A percentile compares a stretch with the other conserved stretches of the same genome.
Evolutionary conservation across 2,797 vertebrate species (phyloP).

Genomic region (Danio tinwini): DNA sequence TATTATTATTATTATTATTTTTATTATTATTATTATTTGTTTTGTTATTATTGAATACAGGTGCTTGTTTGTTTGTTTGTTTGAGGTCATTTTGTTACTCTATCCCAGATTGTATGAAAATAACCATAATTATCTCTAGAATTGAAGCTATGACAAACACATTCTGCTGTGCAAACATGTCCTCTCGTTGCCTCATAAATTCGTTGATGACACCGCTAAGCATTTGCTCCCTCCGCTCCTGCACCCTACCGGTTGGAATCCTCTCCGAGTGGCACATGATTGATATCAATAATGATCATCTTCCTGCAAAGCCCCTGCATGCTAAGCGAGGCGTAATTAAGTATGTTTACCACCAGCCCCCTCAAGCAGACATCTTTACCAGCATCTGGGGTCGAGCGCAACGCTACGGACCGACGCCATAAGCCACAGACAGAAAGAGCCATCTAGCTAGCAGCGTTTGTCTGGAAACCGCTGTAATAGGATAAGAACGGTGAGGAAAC

Average conservation of each 20-base stretch:
- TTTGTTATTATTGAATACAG: not conserved
- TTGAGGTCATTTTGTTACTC: not conserved
- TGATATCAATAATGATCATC: constrained; percentile 43
- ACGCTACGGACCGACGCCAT: constrained; percentile 2
- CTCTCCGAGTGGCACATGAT: constrained; percentile 45
- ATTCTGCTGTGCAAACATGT: not conserved
- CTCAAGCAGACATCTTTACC: constrained; percentile 35
- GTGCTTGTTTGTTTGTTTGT: too few species aligned
- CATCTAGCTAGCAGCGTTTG: constrained; percentile 33
- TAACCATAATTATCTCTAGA: not conserved
- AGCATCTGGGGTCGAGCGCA: constrained; percentile 13
- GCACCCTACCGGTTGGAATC: constrained; percentile 4
- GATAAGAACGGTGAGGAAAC: constrained; percentile 34
- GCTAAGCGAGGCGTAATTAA: constrained; percentile 54
- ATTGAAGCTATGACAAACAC: not conserved
- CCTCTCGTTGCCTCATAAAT: not conserved
- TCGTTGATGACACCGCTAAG: not conserved
- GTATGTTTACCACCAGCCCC: constrained; percentile 48
- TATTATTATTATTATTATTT: too few species aligned
- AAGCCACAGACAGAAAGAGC: constrained; percentile 13
- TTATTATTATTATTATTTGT: too few species aligned
- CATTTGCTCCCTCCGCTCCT: constrained; percentile 8
- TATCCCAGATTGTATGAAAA: not conserved
- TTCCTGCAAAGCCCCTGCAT: constrained; percentile 43
- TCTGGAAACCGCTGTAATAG: constrained; percentile 28